Conservation (phyloP, 2,888 invertebrate genomes). For the Pyrgus malvae region DNA sequence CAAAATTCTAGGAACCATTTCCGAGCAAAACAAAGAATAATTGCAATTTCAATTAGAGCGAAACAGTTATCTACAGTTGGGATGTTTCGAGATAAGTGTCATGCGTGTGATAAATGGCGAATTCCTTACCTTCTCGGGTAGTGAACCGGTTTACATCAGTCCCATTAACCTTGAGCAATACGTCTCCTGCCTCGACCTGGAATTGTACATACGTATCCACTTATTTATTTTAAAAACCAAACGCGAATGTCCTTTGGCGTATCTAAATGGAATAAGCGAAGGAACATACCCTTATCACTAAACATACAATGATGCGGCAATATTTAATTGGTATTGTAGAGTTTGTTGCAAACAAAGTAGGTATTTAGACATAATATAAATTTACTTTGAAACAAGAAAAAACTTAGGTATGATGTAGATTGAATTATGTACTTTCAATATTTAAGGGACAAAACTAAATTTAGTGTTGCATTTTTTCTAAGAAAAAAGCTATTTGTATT, state of each 20-base stretch:
- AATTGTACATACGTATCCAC: slow-evolving; percentile 56
- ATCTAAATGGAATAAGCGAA: not conserved
- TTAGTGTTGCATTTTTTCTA: too few species aligned
- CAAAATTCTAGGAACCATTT: not conserved
- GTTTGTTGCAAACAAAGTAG: too few species aligned
- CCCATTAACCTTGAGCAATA: slow-evolving; percentile 96
- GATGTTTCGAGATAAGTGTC: slow-evolving; percentile 50
- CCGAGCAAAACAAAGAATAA: not conserved
- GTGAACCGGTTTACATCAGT: slow-evolving; percentile 95
- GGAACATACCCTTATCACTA: not conserved
- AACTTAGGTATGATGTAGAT: too few species aligned
- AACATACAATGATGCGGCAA: not conserved
- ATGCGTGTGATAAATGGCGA: slow-evolving; percentile 64
- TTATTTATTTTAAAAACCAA: slow-evolving; percentile 10
- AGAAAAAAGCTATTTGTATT: too few species aligned
- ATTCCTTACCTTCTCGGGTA: slow-evolving; percentile 93
- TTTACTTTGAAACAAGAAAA: too few species aligned
- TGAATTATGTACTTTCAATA: too few species aligned
- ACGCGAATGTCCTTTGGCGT: not conserved
- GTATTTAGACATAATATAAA: too few species aligned
- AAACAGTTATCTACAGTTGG: slow-evolving; percentile 27
- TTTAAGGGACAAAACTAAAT: too few species aligned
- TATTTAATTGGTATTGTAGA: too few species aligned
- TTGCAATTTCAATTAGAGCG: slow-evolving; percentile 25
- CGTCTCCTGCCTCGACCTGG: slow-evolving; percentile 96